Evolutionary conservation across 2,113 vertebrate genomes (phyloP).

Genomic region (Diadophis punctatus): DNA sequence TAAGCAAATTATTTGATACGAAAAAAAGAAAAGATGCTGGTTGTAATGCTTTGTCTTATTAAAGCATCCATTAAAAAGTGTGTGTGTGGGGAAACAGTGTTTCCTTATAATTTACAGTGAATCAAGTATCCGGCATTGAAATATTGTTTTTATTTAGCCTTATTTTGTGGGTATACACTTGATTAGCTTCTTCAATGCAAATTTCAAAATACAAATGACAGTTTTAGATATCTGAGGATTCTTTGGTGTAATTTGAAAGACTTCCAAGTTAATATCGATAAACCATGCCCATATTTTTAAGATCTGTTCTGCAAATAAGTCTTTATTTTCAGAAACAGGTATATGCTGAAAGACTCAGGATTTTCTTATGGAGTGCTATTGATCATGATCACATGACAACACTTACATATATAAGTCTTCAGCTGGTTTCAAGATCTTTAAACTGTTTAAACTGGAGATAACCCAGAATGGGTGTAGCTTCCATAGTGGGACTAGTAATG

Average conservation of each 20-base stretch:
- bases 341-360: not conserved
- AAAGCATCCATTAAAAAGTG: conserved; percentile 7
- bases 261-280: not conserved
- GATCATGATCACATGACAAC: no score
- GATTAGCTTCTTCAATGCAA: not conserved
- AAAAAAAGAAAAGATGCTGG: conserved; percentile 14
- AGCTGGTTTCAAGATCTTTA: not conserved
- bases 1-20: conserved; percentile 56
- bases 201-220: not conserved
- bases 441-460: not conserved
- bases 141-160: conserved; percentile 11
- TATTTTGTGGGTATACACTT: not conserved
- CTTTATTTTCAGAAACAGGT: not conserved
- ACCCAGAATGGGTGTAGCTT: not conserved
- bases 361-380: not conserved
- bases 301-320: not conserved
- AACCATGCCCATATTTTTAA: not conserved
- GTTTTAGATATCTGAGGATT: not conserved
- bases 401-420: no score
- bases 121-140: conserved; percentile 33
- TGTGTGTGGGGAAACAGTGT: not conserved
- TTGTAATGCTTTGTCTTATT: conserved; percentile 61
- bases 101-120: conserved; percentile 32
- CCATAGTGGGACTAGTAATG: not conserved
- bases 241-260: not conserved